Evolutionary conservation across 1,140 invertebrate genomes (phyloP).

Genomic region (Doryteuthis pealeii): DNA sequence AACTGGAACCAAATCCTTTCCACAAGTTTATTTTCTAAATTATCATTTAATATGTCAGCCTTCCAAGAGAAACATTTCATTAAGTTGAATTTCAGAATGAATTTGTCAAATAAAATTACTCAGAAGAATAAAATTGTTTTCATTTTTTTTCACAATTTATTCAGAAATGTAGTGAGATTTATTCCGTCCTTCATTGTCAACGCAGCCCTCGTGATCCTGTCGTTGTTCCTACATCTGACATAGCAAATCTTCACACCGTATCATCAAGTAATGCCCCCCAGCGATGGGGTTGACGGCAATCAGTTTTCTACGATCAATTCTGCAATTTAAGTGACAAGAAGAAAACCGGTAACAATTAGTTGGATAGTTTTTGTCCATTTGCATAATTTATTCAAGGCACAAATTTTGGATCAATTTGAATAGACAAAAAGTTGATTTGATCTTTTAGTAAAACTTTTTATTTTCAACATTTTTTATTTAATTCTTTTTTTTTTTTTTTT

Average conservation of each 20-base stretch:
- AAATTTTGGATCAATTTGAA: too few relatives aligned
- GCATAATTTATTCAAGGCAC: too few relatives aligned
- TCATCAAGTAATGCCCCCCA: conserved; percentile 39
- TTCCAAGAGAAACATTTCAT: background rate
- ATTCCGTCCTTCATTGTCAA: conserved; percentile 45
- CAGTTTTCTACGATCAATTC: conserved; percentile 52
- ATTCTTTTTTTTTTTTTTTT: too few relatives aligned
- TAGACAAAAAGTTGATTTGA: too few relatives aligned
- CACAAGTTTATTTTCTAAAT: too few relatives aligned
- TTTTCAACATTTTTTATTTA: too few relatives aligned
- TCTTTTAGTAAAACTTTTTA: too few relatives aligned
- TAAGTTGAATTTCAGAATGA: background rate
- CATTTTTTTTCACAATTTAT: conserved; percentile 48
- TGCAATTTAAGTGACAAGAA: conserved; percentile 47
- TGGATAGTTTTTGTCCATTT: too few relatives aligned
- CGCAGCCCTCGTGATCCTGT: conserved; percentile 52
- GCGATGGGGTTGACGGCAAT: conserved; percentile 55
- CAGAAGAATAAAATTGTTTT: too few relatives aligned
- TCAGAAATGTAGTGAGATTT: conserved; percentile 49
- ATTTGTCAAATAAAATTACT: background rate
- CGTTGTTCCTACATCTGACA: conserved; percentile 53
- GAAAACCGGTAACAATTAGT: conserved; percentile 52
- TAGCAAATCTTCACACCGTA: conserved; percentile 35
- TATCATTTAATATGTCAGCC: too few relatives aligned
- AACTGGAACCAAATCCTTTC: too few relatives aligned